phyloP scores from a whole-genome alignment of 2,797 vertebrate species.

The Rousettus madagascariensis region DNA sequence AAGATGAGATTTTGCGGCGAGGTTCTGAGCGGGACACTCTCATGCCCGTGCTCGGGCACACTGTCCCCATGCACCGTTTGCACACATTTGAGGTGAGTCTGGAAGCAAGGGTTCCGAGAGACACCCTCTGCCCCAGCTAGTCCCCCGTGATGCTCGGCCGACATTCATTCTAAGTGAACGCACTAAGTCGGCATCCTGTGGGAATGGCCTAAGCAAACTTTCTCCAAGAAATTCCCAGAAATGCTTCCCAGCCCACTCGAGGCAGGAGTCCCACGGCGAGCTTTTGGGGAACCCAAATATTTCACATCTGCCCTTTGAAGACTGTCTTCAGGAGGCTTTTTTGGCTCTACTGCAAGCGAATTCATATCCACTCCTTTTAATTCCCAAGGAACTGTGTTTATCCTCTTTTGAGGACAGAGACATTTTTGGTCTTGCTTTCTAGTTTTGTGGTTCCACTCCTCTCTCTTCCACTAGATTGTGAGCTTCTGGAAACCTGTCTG shows the following conservation, averaged over 20 bases:
- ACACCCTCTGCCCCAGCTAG: not conserved
- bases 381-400: not conserved
- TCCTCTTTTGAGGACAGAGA: not conserved
- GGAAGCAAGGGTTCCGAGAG: not conserved
- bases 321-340: not conserved
- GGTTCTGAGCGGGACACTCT: not conserved
- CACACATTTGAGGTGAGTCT: not conserved
- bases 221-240: not conserved
- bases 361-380: not conserved
- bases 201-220: not conserved
- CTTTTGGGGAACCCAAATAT: not conserved
- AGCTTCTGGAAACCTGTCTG: not conserved
- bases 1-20: not conserved
- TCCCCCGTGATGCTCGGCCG: not conserved
- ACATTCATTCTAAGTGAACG: not conserved
- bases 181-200: accelerated
- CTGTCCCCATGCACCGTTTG: accelerated
- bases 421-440: not conserved
- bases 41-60: accelerated
- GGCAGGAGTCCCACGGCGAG: not conserved
- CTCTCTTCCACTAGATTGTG: not conserved
- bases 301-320: not conserved
- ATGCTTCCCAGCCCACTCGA: not conserved
- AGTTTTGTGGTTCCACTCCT: not conserved
- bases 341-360: not conserved